These are phyloP conservation scores for Orchesellides sinensis DNA, from an alignment of 2,888 invertebrate genomes.

Conservation along the genomic window DNA sequence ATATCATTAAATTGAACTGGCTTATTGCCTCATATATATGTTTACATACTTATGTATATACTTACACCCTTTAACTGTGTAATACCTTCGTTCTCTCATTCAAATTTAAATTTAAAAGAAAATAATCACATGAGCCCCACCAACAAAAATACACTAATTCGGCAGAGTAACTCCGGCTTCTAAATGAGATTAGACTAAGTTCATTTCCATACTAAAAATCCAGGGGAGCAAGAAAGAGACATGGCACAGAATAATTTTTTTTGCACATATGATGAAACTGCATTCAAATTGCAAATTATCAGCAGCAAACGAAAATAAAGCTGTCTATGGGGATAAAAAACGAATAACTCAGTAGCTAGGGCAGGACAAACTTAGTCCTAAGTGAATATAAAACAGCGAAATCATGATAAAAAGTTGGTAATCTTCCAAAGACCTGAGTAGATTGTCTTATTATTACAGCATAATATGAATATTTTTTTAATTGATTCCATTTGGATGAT, in stretches of 20 bases:
- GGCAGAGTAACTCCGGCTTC: background rate
- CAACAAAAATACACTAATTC: constrained; percentile 7
- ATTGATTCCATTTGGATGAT: constrained; percentile 60
- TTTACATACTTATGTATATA: too few species aligned
- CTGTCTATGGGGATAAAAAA: background rate
- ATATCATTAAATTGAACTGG: too few species aligned
- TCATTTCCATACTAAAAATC: too few species aligned
- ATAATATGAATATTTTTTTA: constrained; percentile 43
- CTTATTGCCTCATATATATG: too few species aligned
- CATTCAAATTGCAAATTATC: constrained; percentile 16
- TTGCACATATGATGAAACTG: constrained; percentile 1
- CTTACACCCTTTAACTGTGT: too few species aligned
- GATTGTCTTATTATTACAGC: background rate
- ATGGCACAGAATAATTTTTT: constrained; percentile 15
- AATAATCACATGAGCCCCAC: background rate
- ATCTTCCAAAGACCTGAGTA: too few species aligned
- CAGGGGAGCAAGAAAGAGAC: too few species aligned
- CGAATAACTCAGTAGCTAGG: too few species aligned
- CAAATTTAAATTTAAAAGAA: too few species aligned
- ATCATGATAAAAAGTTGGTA: background rate
- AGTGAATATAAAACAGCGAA: background rate
- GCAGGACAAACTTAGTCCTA: too few species aligned
- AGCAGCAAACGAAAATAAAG: background rate
- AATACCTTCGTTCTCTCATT: too few species aligned
- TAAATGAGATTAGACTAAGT: too few species aligned